Evolutionary conservation across 2,797 vertebrate species (phyloP).

Genomic region (Clarias platycephalus): DNA sequence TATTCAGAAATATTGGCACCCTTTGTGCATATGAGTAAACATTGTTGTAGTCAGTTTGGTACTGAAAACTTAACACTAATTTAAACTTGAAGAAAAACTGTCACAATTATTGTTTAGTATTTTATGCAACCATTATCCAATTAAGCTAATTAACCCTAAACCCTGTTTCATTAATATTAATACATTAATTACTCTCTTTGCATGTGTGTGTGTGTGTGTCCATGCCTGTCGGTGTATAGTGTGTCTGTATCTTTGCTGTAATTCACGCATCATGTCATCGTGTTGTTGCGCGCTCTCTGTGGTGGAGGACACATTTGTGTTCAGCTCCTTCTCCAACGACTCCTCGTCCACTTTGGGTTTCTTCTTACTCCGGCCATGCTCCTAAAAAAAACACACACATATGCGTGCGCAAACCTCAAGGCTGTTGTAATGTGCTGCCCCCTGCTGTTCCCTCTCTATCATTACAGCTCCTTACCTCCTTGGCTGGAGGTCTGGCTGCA

Average conservation of each 20-base stretch:
- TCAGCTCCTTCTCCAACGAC: constrained; percentile 9
- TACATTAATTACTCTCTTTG: background rate
- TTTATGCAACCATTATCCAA: background rate
- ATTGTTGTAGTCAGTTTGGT: background rate
- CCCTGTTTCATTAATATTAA: background rate
- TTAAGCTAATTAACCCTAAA: background rate
- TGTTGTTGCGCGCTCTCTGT: background rate
- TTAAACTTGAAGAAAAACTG: background rate
- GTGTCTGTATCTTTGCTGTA: constrained; percentile 11
- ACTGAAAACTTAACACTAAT: background rate
- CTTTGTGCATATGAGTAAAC: too few species aligned
- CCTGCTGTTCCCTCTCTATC: constrained; percentile 35
- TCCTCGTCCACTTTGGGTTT: constrained; percentile 27
- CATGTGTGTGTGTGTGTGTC: background rate
- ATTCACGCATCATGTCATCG: background rate
- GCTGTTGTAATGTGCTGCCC: constrained; percentile 51
- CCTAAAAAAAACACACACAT: background rate
- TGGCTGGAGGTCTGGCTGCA: constrained; percentile 50
- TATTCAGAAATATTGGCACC: background rate
- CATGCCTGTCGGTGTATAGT: constrained; percentile 24
- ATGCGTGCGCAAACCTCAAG: background rate
- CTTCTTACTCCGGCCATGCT: constrained; percentile 1
- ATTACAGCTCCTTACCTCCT: constrained; percentile 61
- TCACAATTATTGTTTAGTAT: background rate
- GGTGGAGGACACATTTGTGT: background rate